These are phyloP conservation scores for Sminthurides aquaticus DNA, from an alignment of 2,888 invertebrate genomes.

Conservation along the genomic window DNA sequence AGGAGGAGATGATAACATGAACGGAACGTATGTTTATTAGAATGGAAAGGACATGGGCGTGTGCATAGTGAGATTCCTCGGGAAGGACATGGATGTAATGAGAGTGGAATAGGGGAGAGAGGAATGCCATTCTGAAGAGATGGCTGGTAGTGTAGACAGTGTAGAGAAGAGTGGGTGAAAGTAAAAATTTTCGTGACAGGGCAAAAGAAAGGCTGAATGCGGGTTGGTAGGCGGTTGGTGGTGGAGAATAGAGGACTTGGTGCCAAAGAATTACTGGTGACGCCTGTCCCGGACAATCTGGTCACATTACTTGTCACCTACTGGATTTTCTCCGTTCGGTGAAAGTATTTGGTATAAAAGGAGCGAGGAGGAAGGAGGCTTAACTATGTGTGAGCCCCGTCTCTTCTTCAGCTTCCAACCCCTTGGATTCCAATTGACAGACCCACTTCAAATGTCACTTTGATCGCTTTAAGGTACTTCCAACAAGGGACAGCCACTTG, in stretches of 20 bases:
- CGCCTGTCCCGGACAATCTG: conserved; percentile 28
- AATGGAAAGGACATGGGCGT: not conserved
- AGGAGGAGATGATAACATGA: not conserved
- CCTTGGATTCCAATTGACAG: not conserved
- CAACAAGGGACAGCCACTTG: not conserved
- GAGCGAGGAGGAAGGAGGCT: too few species aligned
- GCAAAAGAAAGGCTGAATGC: conserved; percentile 20
- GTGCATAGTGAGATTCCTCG: not conserved
- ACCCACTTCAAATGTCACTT: not conserved
- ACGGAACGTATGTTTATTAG: not conserved
- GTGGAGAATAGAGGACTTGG: conserved; percentile 8
- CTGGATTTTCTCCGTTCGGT: conserved; percentile 1
- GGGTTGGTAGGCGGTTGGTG: too few species aligned
- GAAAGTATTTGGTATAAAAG: too few species aligned
- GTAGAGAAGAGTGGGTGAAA: conserved; percentile 9
- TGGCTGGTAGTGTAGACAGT: too few species aligned
- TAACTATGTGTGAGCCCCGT: too few species aligned
- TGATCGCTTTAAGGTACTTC: not conserved
- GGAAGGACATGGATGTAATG: not conserved
- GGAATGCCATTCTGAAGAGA: too few species aligned
- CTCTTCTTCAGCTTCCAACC: not conserved
- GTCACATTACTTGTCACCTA: conserved; percentile 30
- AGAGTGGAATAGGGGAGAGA: not conserved
- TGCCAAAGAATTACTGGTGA: conserved; percentile 24
- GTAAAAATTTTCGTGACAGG: conserved; percentile 23